phyloP scores from a whole-genome alignment of 2,888 invertebrate genomes.

The Hipparchia sbordonii region DNA sequence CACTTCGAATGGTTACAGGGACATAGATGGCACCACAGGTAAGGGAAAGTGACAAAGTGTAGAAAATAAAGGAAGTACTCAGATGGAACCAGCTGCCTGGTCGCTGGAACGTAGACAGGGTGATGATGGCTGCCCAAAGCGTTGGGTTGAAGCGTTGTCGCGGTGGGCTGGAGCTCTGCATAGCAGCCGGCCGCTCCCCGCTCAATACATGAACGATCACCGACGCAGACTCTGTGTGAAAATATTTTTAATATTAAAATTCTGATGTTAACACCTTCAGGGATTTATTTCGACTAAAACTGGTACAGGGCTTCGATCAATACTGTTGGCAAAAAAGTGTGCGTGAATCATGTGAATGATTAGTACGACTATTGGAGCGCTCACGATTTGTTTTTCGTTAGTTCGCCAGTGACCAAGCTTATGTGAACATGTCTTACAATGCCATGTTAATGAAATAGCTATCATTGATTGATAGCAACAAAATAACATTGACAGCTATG shows the following conservation, averaged over 20 bases:
- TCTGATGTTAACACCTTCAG: neutral
- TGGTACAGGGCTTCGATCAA: no score
- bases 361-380: no score
- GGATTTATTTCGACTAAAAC: neutral
- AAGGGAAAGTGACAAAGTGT: constrained; percentile 48
- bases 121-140: constrained; percentile 58
- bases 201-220: constrained; percentile 93
- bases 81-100: constrained; percentile 46
- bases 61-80: constrained; percentile 50
- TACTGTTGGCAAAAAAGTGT: no score
- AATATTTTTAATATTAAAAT: constrained; percentile 30
- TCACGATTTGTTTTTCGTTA: no score
- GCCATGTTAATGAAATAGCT: no score
- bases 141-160: constrained; percentile 63
- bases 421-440: no score
- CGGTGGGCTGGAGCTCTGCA: constrained; percentile 81
- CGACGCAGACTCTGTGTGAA: constrained; percentile 87
- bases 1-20: constrained; percentile 37
- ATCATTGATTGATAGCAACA: no score
- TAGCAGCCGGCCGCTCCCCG: constrained; percentile 86
- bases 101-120: constrained; percentile 55
- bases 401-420: no score
- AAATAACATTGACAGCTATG: no score
- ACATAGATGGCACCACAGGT: constrained; percentile 46
- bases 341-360: no score